Conservation (phyloP, 2,113 vertebrate species). For the Engystomops pustulosus region DNA sequence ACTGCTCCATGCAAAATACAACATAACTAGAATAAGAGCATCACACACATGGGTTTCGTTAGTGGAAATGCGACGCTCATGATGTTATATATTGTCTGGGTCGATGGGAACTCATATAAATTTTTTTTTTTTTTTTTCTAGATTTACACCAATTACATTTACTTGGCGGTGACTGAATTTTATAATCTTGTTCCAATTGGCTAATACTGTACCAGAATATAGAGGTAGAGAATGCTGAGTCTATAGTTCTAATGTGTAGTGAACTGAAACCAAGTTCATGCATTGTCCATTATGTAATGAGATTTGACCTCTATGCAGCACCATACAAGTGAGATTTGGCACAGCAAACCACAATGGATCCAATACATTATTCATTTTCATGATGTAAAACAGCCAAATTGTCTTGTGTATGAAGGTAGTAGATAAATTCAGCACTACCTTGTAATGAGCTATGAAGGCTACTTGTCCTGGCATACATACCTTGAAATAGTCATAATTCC, state of each 20-base stretch:
- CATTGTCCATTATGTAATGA: not conserved
- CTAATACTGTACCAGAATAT: not conserved
- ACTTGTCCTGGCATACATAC: too few relatives aligned
- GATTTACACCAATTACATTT: not conserved
- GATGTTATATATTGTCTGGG: not conserved
- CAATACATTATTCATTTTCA: not conserved
- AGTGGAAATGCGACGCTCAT: slow-evolving; percentile 21
- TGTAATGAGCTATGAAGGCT: too few relatives aligned
- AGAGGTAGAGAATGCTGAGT: too few relatives aligned
- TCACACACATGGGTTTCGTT: slow-evolving; percentile 36
- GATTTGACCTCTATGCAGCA: not conserved
- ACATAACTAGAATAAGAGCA: slow-evolving; percentile 62
- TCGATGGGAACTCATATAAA: not conserved
- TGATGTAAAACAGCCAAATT: too few relatives aligned
- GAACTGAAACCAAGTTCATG: not conserved
- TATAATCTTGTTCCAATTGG: not conserved
- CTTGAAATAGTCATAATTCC: too few relatives aligned
- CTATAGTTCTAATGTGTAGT: not conserved
- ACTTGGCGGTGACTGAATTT: too few relatives aligned
- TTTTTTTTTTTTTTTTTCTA: too few relatives aligned
- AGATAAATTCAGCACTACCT: too few relatives aligned
- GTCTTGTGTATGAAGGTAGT: too few relatives aligned
- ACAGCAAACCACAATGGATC: not conserved
- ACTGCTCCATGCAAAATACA: slow-evolving; percentile 63
- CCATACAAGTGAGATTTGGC: not conserved